Conservation (phyloP, 2,797 vertebrate species). For the Iguana delicatissima region DNA sequence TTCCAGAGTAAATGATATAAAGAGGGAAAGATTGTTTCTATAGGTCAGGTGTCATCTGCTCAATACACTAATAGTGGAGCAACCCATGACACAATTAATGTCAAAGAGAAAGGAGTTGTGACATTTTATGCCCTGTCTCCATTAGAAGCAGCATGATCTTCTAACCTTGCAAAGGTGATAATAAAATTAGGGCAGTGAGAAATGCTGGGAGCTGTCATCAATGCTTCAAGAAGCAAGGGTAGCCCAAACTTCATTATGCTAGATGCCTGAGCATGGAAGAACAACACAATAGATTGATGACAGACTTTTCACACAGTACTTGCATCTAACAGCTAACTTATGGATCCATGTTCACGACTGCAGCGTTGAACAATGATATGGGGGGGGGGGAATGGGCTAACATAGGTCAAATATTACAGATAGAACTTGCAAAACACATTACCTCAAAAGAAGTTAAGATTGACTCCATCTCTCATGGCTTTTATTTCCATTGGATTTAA, state of each 20-base stretch:
- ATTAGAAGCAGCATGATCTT: constrained; percentile 20
- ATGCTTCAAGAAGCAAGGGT: constrained; percentile 49
- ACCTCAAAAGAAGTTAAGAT: background rate
- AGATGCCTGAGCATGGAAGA: constrained; percentile 22
- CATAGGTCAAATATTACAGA: constrained; percentile 11
- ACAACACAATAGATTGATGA: constrained; percentile 11
- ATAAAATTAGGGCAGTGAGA: constrained; percentile 19
- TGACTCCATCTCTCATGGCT: background rate
- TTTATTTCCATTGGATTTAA: background rate
- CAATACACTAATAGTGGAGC: constrained; percentile 39
- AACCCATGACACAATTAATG: constrained; percentile 4
- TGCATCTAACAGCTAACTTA: background rate
- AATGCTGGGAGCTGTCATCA: background rate
- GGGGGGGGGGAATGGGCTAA: constrained; percentile 5
- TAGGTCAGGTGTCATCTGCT: constrained; percentile 29
- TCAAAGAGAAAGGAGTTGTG: constrained; percentile 14
- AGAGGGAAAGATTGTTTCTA: background rate
- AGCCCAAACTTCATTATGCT: constrained; percentile 1
- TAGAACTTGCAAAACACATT: background rate
- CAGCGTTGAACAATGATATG: constrained; percentile 50
- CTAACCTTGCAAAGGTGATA: constrained; percentile 36
- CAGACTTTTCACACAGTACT: background rate
- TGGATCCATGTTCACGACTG: background rate
- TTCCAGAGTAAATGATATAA: constrained; percentile 50
- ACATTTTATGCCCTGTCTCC: constrained; percentile 19